Base-by-base conservation (phyloP, 2,113 vertebrate genomes). In the zebrafish (Danio rerio) region DNA sequence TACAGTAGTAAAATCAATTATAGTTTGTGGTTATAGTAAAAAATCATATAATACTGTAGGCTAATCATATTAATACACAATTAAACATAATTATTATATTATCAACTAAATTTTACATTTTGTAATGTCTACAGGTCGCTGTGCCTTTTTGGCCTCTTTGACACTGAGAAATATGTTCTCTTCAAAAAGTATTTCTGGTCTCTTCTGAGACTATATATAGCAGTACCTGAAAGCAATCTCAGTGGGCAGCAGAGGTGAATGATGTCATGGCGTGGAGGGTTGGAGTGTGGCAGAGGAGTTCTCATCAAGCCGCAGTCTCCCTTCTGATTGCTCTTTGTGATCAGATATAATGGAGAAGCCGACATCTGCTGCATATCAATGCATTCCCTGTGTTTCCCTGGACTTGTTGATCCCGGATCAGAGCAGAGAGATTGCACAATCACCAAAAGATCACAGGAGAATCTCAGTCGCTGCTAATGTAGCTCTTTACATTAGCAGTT, bases 301-400 rank as follows among this genome's bases (percentile, higher is more conserved):
- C 59, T 77, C 78, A 74, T 81, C 82, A 78, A 61, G 56, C 84
- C 31, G 45, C 59, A 61, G 61, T 61, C 68, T 79, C 47, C 63
- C 13, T 40, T 62, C 80, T 86, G 86, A 81, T 84, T 85, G 78
- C 77, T 78, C 65, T 66, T 72, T 84, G 70, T 80, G 59, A 81
- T 85, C 77, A 65, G 73, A 83, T 79, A 76, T 77, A 81, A 82
- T 82, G 56, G 47, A 78, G 63, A 45, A 43, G 63, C 58, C 16
- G 18, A 70, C 79, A 76, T 81, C 61, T 53, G 79, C 45, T 58
- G 79, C 78, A 81, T 73, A 56, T 70, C 79, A 84, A 16, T 55
- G 61, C 69, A 52, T 42, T 52, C 47, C 70, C 50, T 31, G 18
- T n/a, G 40, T 20, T 63, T 56, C 40, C 78, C 20, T 8, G 5